Conservation (phyloP, 2,888 invertebrate genomes). For the Drosophila sordidula region DNA sequence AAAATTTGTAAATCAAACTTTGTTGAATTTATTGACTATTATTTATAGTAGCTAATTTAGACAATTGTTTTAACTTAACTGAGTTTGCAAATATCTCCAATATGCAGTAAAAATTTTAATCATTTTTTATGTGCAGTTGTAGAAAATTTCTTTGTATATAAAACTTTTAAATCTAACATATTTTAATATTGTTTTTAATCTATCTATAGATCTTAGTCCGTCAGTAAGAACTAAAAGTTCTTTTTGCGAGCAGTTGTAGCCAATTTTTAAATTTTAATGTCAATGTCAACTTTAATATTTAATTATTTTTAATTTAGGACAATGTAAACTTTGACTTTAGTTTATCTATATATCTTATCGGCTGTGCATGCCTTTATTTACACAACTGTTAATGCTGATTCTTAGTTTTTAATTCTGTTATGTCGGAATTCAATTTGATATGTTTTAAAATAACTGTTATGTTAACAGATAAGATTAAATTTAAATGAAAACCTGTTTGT, state of each 20-base stretch:
- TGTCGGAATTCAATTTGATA: neutral
- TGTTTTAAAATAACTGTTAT: neutral
- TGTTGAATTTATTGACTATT: neutral
- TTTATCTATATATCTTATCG: neutral
- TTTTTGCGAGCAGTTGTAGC: neutral
- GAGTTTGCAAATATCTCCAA: too few relatives aligned
- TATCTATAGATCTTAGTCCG: neutral
- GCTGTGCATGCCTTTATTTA: neutral
- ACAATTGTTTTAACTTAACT: neutral
- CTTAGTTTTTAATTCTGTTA: neutral
- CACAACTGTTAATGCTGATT: neutral
- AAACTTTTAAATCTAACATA: too few relatives aligned
- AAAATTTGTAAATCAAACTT: neutral
- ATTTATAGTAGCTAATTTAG: neutral
- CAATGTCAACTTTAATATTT: too few relatives aligned
- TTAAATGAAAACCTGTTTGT: neutral
- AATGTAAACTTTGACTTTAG: neutral
- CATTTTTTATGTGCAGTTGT: too few relatives aligned
- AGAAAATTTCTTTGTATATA: too few relatives aligned
- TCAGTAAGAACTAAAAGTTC: neutral
- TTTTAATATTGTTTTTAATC: too few relatives aligned
- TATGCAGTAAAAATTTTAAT: too few relatives aligned
- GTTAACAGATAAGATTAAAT: neutral
- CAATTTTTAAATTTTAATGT: too few relatives aligned
- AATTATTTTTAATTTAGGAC: too few relatives aligned